A percentile compares a stretch with the other conserved stretches of the same genome.
phyloP scores from a whole-genome alignment of 2,797 vertebrate species.

The Xyrichtys novacula region DNA sequence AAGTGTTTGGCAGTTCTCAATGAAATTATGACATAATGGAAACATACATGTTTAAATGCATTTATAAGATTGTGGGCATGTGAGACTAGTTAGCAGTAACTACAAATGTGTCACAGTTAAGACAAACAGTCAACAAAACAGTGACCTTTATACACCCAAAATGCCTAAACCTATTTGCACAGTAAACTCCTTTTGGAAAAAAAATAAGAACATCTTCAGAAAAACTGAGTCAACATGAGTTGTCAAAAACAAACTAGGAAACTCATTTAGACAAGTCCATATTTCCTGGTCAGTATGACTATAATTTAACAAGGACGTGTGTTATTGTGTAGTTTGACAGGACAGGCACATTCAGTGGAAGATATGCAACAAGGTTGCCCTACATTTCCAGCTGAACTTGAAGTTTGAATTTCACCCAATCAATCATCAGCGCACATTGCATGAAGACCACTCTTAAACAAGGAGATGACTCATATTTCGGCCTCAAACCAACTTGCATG shows the following conservation, averaged over 20 bases:
- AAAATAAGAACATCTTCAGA: neutral
- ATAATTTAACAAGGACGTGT: neutral
- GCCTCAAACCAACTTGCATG: constrained; percentile 43
- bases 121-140: neutral
- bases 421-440: constrained; percentile 53
- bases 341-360: constrained; percentile 16
- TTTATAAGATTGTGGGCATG: constrained; percentile 1
- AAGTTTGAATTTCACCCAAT: constrained; percentile 70
- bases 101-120: neutral
- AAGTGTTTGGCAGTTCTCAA: constrained; percentile 11
- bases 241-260: constrained; percentile 1
- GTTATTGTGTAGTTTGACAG: constrained; percentile 12
- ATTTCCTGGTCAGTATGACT: neutral
- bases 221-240: neutral
- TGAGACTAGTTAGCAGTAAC: neutral
- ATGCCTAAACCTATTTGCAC: neutral
- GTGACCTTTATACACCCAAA: constrained; percentile 4
- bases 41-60: constrained; percentile 8
- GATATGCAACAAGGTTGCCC: constrained; percentile 9
- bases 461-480: constrained; percentile 68
- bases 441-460: constrained; percentile 52
- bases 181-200: neutral
- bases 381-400: constrained; percentile 41
- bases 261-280: neutral
- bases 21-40: constrained; percentile 23